These are phyloP conservation scores for Lutjanus erythropterus DNA, from an alignment of 2,113 vertebrate genomes.

Conservation along the genomic window DNA sequence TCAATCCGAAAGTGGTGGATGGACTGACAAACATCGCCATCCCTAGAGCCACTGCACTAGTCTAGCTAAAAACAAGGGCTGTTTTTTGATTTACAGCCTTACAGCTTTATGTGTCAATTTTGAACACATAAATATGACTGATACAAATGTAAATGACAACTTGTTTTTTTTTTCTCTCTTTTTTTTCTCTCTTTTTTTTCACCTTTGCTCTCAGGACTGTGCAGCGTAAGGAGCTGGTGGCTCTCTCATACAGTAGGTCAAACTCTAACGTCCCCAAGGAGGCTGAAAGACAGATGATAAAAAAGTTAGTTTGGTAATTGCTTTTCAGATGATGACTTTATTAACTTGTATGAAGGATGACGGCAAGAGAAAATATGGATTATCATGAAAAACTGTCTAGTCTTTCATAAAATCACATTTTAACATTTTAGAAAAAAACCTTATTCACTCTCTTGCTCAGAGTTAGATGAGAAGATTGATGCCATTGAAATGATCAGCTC, in stretches of 20 bases:
- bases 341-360: slow-evolving; percentile 13
- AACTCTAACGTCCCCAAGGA: slow-evolving; percentile 86
- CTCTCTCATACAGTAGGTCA: slow-evolving; percentile 84
- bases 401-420: no score
- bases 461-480: no score
- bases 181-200: no score
- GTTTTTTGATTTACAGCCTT: background rate
- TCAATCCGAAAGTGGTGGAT: background rate
- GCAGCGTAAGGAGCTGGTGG: slow-evolving; percentile 85
- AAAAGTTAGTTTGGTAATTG: slow-evolving; percentile 35
- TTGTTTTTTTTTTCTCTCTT: no score
- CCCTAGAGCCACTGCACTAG: background rate
- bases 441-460: no score
- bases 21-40: background rate
- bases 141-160: background rate
- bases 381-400: background rate
- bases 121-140: background rate
- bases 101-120: background rate
- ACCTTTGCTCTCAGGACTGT: slow-evolving; percentile 86
- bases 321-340: slow-evolving; percentile 42
- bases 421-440: no score
- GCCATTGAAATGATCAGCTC: no score
- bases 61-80: background rate
- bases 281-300: slow-evolving; percentile 71
- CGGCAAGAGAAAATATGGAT: background rate